Percentiles rank a stretch among this genome's conserved stretches.
phyloP scores from a whole-genome alignment of 1,140 invertebrate genomes.

The Cydia amplana region DNA sequence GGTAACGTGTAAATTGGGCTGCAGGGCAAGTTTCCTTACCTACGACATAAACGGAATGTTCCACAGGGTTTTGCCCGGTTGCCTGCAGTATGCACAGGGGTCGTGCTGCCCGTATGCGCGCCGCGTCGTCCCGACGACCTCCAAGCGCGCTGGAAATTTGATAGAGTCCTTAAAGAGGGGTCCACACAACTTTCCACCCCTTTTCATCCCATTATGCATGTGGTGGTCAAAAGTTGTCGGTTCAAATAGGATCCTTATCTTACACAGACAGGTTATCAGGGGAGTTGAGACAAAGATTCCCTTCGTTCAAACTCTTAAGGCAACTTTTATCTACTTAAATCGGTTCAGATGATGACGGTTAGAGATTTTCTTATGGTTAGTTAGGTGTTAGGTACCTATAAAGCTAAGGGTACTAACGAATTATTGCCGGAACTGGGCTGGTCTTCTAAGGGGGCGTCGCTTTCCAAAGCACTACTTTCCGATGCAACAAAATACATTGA shows the following conservation, averaged over 20 bases:
- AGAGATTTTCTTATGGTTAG: no score
- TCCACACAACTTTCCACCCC: no score
- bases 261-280: no score
- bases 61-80: slow-evolving; percentile 51
- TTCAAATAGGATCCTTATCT: no score
- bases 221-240: no score
- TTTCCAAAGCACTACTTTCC: slow-evolving; percentile 72
- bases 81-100: slow-evolving; percentile 68
- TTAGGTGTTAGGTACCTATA: no score
- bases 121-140: slow-evolving; percentile 44
- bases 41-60: slow-evolving; percentile 62
- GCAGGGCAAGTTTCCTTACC: slow-evolving; percentile 51
- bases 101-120: slow-evolving; percentile 51
- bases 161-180: background rate
- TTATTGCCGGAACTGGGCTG: slow-evolving; percentile 60
- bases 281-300: no score
- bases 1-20: no score
- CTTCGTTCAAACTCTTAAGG: no score
- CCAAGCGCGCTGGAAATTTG: slow-evolving; percentile 42
- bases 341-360: no score
- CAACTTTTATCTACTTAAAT: no score
- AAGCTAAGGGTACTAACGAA: slow-evolving; percentile 55
- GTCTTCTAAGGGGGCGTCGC: slow-evolving; percentile 65
- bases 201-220: no score
- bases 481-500: slow-evolving; percentile 74